Evolutionary conservation across 2,888 invertebrate genomes (phyloP).

Genomic region (Drosophila nr. perissopoda): DNA sequence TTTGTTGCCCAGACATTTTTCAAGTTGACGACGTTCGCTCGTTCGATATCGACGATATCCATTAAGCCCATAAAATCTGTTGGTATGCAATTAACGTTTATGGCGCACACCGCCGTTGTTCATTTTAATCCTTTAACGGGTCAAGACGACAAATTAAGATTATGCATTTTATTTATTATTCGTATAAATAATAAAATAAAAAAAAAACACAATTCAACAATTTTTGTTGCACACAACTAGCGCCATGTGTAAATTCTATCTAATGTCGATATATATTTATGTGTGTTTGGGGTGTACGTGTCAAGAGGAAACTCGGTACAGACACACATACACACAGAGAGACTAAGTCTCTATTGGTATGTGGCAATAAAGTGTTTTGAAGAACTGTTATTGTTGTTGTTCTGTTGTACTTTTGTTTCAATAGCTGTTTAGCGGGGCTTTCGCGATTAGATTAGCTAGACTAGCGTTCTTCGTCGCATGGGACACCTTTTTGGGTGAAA

Average conservation of each 20-base stretch:
- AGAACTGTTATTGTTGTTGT: slow-evolving; percentile 40
- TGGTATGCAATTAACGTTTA: slow-evolving; percentile 81
- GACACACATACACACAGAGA: slow-evolving; percentile 12
- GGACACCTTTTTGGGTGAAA: slow-evolving; percentile 57
- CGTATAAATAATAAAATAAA: slow-evolving; percentile 57
- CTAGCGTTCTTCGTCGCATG: slow-evolving; percentile 15
- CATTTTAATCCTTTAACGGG: slow-evolving; percentile 72
- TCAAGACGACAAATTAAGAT: slow-evolving; percentile 78
- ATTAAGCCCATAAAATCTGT: slow-evolving; percentile 82
- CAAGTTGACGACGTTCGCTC: slow-evolving; percentile 61
- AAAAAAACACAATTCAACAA: slow-evolving; percentile 32
- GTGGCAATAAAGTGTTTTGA: slow-evolving; percentile 76
- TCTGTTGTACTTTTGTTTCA: slow-evolving; percentile 67
- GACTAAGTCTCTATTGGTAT: slow-evolving; percentile 50
- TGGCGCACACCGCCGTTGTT: slow-evolving; percentile 55
- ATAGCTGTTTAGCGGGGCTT: slow-evolving; percentile 61
- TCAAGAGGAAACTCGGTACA: slow-evolving; percentile 22
- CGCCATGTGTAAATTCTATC: slow-evolving; percentile 19
- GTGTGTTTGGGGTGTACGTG: slow-evolving; percentile 35
- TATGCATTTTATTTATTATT: slow-evolving; percentile 73
- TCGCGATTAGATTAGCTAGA: slow-evolving; percentile 73
- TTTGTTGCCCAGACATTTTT: slow-evolving; percentile 24
- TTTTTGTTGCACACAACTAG: slow-evolving; percentile 10
- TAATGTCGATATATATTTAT: not conserved
- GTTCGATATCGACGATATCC: slow-evolving; percentile 77